Evolutionary conservation across 2,888 invertebrate species (phyloP).

Genomic region (Labia minor): DNA sequence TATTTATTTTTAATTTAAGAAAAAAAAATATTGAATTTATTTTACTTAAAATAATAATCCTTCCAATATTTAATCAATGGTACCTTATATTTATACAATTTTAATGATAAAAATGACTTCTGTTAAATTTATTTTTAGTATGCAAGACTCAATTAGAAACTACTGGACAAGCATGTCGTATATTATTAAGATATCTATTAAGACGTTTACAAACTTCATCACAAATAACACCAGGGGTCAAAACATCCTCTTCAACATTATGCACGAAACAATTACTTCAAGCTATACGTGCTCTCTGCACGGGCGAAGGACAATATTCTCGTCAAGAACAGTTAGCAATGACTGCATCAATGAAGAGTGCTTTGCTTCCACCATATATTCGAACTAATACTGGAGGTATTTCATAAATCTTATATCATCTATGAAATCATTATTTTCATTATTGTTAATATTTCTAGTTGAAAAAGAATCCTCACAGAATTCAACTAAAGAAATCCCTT

Average conservation of each 20-base stretch:
- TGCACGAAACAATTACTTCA: conserved; percentile 50
- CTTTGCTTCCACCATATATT: conserved; percentile 49
- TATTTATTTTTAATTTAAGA: too few relatives aligned
- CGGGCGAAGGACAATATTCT: conserved; percentile 56
- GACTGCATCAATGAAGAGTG: conserved; percentile 64
- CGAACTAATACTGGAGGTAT: conserved; percentile 39
- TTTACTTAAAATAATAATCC: too few relatives aligned
- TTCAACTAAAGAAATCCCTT: conserved; percentile 19
- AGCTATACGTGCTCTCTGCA: conserved; percentile 61
- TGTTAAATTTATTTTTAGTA: too few relatives aligned
- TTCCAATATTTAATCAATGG: too few relatives aligned
- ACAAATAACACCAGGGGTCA: conserved; percentile 28
- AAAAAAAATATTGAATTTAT: too few relatives aligned
- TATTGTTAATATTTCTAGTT: conserved; percentile 22
- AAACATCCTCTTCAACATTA: conserved; percentile 33
- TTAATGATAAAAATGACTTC: too few relatives aligned
- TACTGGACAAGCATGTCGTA: conserved; percentile 55
- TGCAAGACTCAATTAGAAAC: conserved; percentile 54
- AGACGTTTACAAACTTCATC: conserved; percentile 33
- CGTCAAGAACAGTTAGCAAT: conserved; percentile 66
- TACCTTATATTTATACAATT: too few relatives aligned
- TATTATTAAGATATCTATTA: conserved; percentile 55
- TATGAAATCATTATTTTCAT: neutral
- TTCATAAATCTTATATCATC: conserved; percentile 18
- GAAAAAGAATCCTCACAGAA: conserved; percentile 20